These are phyloP conservation scores for Hormiphora californensis DNA, from an alignment of 37 sponge, comb jelly and placozoan genomes.

Conservation along the genomic window DNA sequence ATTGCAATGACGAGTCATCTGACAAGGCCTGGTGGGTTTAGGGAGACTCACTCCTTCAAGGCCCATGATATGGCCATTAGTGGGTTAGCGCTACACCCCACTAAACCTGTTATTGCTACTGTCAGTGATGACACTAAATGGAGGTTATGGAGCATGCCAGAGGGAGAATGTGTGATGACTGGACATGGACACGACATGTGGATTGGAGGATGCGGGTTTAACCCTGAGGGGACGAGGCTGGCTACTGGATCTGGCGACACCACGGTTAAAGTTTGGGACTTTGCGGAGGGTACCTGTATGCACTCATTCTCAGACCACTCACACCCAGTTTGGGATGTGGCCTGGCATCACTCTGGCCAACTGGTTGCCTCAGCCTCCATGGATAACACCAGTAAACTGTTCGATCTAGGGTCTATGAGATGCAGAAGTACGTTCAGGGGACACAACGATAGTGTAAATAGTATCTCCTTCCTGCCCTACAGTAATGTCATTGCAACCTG, in stretches of 20 bases:
- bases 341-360: constrained; percentile 76
- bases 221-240: constrained; percentile 65
- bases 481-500: constrained; percentile 65
- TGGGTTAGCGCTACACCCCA: constrained; percentile 65
- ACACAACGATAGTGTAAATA: constrained; percentile 85
- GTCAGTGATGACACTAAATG: constrained; percentile 90
- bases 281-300: constrained; percentile 59
- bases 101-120: constrained; percentile 69
- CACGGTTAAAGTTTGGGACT: constrained; percentile 84
- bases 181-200: constrained; percentile 90
- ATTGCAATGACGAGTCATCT: constrained; percentile 67
- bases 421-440: constrained; percentile 79
- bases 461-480: constrained; percentile 74
- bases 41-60: constrained; percentile 9
- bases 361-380: constrained; percentile 71
- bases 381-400: constrained; percentile 81
- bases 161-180: constrained; percentile 70
- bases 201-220: constrained; percentile 65
- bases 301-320: constrained; percentile 74
- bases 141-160: constrained; percentile 81
- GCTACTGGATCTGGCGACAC: constrained; percentile 89
- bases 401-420: constrained; percentile 64
- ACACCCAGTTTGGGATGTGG: constrained; percentile 82
- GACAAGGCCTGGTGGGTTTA: constrained; percentile 69
- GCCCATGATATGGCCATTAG: constrained; percentile 66